Evolutionary conservation across 2,797 vertebrate species (phyloP).

Genomic region (Acridotheres tristis): DNA sequence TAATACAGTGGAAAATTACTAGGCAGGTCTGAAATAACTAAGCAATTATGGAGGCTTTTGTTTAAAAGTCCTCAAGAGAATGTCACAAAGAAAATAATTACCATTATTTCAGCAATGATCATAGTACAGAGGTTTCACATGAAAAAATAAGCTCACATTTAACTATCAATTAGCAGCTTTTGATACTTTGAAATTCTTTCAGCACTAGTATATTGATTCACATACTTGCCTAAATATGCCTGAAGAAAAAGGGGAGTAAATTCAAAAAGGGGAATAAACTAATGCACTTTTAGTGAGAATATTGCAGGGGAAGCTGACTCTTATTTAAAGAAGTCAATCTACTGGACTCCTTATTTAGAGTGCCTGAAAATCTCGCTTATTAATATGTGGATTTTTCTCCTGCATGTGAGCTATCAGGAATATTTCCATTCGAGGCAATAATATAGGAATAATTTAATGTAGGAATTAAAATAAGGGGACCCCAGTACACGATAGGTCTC

Average conservation of each 20-base stretch:
- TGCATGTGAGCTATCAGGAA: neutral
- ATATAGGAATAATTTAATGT: neutral
- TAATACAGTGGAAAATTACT: slow-evolving; percentile 76
- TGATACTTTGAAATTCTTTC: slow-evolving; percentile 58
- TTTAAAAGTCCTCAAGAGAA: slow-evolving; percentile 73
- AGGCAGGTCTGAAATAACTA: slow-evolving; percentile 69
- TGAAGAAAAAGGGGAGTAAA: neutral
- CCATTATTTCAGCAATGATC: slow-evolving; percentile 60
- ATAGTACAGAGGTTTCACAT: slow-evolving; percentile 25
- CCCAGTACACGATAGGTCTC: neutral
- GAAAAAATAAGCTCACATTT: slow-evolving; percentile 67
- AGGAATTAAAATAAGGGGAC: neutral
- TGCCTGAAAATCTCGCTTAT: neutral
- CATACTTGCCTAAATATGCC: neutral
- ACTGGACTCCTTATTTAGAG: neutral
- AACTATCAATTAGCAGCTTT: slow-evolving; percentile 66
- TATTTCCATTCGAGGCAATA: neutral
- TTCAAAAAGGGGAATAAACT: neutral
- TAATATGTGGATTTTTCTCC: neutral
- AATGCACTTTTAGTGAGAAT: neutral
- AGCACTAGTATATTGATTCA: slow-evolving; percentile 33
- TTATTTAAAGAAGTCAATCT: neutral
- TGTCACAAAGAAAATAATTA: slow-evolving; percentile 68
- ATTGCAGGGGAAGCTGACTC: neutral
- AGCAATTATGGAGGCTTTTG: slow-evolving; percentile 73